phyloP scores from a whole-genome alignment of 2,888 invertebrate genomes.

The Ametastegia equiseti region DNA sequence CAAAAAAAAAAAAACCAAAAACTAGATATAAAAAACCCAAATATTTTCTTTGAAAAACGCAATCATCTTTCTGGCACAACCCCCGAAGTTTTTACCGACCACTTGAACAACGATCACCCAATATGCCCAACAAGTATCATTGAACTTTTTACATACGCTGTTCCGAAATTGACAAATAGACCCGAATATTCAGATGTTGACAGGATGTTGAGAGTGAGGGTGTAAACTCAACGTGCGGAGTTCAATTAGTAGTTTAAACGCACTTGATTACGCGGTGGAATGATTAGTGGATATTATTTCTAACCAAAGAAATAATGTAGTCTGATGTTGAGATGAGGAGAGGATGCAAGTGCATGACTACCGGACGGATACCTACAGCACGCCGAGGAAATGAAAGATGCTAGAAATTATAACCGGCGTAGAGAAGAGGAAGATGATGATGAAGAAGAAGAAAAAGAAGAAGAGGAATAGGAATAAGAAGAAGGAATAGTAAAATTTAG shows the following conservation, averaged over 20 bases:
- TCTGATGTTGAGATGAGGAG: not conserved
- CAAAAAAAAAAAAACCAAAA: too few relatives aligned
- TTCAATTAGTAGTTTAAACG: slow-evolving; percentile 24
- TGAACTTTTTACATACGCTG: not conserved
- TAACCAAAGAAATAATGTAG: not conserved
- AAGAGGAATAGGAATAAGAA: slow-evolving; percentile 35
- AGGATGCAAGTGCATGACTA: not conserved
- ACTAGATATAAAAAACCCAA: too few relatives aligned
- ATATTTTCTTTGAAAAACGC: too few relatives aligned
- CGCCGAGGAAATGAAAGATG: slow-evolving; percentile 37
- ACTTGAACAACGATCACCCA: too few relatives aligned
- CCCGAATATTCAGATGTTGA: not conserved
- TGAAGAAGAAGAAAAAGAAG: slow-evolving; percentile 39
- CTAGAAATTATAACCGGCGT: slow-evolving; percentile 30
- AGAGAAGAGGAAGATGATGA: slow-evolving; percentile 26
- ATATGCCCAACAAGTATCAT: too few relatives aligned
- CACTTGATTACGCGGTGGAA: slow-evolving; percentile 27
- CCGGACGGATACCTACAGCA: not conserved
- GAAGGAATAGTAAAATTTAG: slow-evolving; percentile 54
- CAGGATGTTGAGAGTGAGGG: slow-evolving; percentile 10
- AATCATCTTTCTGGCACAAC: too few relatives aligned
- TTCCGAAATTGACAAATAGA: not conserved
- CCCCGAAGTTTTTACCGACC: too few relatives aligned
- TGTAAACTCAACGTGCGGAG: not conserved
- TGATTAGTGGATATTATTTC: slow-evolving; percentile 44